These are phyloP conservation scores for Pomatostomus ruficeps DNA, from an alignment of 2,113 vertebrate species.

Conservation along the genomic window DNA sequence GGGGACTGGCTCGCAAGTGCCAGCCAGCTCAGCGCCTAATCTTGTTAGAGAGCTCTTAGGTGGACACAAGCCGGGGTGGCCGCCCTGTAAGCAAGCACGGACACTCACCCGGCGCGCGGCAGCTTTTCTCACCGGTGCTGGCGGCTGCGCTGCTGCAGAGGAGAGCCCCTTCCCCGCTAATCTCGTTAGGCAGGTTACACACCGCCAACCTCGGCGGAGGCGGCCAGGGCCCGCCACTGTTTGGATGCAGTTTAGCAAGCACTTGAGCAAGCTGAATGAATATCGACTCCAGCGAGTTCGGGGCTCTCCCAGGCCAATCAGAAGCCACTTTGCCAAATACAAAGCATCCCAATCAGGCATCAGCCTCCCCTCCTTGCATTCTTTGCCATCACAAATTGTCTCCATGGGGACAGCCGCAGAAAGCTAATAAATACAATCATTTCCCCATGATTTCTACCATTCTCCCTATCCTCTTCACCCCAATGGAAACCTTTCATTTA, in stretches of 20 bases:
- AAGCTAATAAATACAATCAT: slow-evolving; percentile 82
- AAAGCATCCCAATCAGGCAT: slow-evolving; percentile 92
- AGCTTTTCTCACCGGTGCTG: slow-evolving; percentile 24
- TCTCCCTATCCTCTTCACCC: slow-evolving; percentile 37
- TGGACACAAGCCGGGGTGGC: slow-evolving; percentile 16
- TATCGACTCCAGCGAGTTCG: slow-evolving; percentile 91
- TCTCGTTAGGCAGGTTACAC: slow-evolving; percentile 73
- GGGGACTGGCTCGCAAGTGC: background rate
- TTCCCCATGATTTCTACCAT: slow-evolving; percentile 70
- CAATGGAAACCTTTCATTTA: background rate
- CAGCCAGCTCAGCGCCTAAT: background rate
- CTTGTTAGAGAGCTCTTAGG: slow-evolving; percentile 33
- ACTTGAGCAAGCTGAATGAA: slow-evolving; percentile 97
- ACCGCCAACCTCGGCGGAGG: slow-evolving; percentile 64
- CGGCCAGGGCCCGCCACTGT: slow-evolving; percentile 53
- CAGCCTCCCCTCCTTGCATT: slow-evolving; percentile 93
- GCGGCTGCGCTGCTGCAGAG: slow-evolving; percentile 6
- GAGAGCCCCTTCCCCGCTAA: slow-evolving; percentile 57
- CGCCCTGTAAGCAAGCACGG: background rate
- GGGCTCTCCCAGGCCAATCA: slow-evolving; percentile 96
- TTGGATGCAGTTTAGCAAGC: slow-evolving; percentile 73
- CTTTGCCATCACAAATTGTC: slow-evolving; percentile 96
- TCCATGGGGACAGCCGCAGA: slow-evolving; percentile 90
- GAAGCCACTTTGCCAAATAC: slow-evolving; percentile 92
- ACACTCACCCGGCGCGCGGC: slow-evolving; percentile 1